A percentile compares a stretch with the other conserved stretches of the same genome.
phyloP scores from a whole-genome alignment of 2,888 invertebrate species.

The Mycalesis mineus region DNA sequence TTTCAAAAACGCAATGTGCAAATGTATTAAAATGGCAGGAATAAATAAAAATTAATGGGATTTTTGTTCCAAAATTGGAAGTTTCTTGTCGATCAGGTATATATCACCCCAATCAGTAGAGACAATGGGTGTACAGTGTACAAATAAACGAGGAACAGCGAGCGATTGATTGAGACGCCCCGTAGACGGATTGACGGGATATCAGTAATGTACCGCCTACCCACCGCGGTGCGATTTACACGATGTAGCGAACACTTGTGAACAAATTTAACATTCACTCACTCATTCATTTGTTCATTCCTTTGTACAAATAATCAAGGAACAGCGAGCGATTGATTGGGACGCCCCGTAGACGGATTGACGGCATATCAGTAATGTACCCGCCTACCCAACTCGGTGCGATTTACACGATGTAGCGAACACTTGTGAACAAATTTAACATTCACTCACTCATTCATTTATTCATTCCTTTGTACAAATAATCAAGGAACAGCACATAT shows the following conservation, averaged over 20 bases:
- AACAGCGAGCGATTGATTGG: constrained; percentile 17
- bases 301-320: constrained; percentile 17
- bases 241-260: neutral
- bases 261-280: no score
- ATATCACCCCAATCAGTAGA: constrained; percentile 17
- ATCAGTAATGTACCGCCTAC: constrained; percentile 7
- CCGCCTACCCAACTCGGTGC: no score
- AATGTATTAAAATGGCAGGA: no score
- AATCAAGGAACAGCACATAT: no score
- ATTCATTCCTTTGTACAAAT: no score
- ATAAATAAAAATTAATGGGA: no score
- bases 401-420: no score
- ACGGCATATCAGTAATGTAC: constrained; percentile 7
- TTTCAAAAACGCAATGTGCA: no score
- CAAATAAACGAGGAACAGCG: constrained; percentile 16
- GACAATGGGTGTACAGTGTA: constrained; percentile 21
- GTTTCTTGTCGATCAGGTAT: neutral
- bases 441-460: no score
- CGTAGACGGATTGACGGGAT: constrained; percentile 15
- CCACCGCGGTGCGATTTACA: neutral
- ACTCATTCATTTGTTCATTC: no score
- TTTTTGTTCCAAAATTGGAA: neutral
- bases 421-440: no score
- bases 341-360: constrained; percentile 18
- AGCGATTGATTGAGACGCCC: constrained; percentile 19